A percentile compares a stretch with the other conserved stretches of the same genome.
phyloP scores from a whole-genome alignment of 2,113 vertebrate genomes.

The Stomatorhinus ivindoensis region DNA sequence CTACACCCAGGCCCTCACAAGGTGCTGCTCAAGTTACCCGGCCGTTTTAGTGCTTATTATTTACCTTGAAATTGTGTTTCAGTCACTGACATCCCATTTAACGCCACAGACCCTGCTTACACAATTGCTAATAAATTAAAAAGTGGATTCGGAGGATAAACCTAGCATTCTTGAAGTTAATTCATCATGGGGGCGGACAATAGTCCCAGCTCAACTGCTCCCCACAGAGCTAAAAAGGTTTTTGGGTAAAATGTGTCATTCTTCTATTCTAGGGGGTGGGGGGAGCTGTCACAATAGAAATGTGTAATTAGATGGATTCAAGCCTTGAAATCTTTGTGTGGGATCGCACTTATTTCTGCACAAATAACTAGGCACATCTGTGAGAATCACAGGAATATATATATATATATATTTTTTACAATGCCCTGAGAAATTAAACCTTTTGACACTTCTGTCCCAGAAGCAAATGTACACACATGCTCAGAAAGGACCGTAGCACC shows the following conservation, averaged over 20 bases:
- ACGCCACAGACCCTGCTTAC: constrained; percentile 74
- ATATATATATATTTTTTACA: neutral
- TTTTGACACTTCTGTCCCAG: neutral
- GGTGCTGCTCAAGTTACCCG: constrained; percentile 63
- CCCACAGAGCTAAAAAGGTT: constrained; percentile 67
- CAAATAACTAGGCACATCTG: constrained; percentile 46
- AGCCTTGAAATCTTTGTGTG: constrained; percentile 55
- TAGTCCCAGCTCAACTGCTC: constrained; percentile 61
- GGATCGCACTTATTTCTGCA: constrained; percentile 49
- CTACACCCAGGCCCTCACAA: neutral
- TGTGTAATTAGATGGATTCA: constrained; percentile 66
- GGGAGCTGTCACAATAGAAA: constrained; percentile 29
- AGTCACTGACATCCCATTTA: constrained; percentile 79
- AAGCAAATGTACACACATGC: neutral
- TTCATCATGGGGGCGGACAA: constrained; percentile 74
- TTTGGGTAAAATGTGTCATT: constrained; percentile 60
- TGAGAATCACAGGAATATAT: constrained; percentile 7
- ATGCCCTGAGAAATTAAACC: neutral
- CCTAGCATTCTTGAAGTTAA: constrained; percentile 76
- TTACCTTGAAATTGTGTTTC: constrained; percentile 75
- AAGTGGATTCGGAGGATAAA: constrained; percentile 69
- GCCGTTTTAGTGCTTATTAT: constrained; percentile 77
- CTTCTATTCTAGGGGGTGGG: constrained; percentile 39
- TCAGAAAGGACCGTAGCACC: neutral
- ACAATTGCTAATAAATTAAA: constrained; percentile 76